These are phyloP conservation scores for Arctia plantaginis DNA, from an alignment of 2,888 invertebrate genomes.

Conservation along the genomic window DNA sequence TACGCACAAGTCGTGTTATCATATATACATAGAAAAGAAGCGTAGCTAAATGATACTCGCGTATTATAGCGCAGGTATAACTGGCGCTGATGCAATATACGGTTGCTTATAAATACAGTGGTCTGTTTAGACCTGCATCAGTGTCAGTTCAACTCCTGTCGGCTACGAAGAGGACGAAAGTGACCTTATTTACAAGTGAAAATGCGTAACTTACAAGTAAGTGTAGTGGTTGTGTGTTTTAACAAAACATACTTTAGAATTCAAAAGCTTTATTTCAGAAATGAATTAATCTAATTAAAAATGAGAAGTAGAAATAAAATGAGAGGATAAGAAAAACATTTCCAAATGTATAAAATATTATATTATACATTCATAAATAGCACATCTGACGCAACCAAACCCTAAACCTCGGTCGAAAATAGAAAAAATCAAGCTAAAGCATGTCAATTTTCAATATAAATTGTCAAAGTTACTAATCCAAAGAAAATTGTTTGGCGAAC, in stretches of 20 bases:
- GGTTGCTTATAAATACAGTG: constrained; percentile 77
- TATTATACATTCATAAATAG: background rate
- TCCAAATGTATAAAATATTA: background rate
- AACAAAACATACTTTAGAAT: background rate
- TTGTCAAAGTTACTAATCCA: background rate
- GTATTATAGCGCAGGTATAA: constrained; percentile 18
- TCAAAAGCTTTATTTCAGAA: background rate
- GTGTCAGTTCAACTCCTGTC: constrained; percentile 85
- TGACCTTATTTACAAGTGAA: constrained; percentile 64
- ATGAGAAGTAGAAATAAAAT: background rate
- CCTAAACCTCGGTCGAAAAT: background rate
- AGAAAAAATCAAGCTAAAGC: too few relatives aligned
- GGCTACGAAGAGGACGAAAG: constrained; percentile 83
- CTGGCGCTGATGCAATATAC: constrained; percentile 66
- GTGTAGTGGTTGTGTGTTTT: constrained; percentile 50
- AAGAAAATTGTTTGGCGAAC: background rate
- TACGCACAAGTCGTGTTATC: constrained; percentile 17
- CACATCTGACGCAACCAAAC: background rate
- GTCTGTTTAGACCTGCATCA: constrained; percentile 57
- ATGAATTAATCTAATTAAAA: background rate
- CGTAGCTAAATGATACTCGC: constrained; percentile 29
- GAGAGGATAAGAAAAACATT: background rate
- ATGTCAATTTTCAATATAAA: too few relatives aligned
- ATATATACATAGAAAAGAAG: constrained; percentile 14
- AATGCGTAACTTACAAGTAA: constrained; percentile 83